A percentile compares a stretch with the other conserved stretches of the same genome.
These are phyloP conservation scores for Phaethornis superciliosus DNA, from an alignment of 2,113 vertebrate genomes.

Conservation along the genomic window DNA sequence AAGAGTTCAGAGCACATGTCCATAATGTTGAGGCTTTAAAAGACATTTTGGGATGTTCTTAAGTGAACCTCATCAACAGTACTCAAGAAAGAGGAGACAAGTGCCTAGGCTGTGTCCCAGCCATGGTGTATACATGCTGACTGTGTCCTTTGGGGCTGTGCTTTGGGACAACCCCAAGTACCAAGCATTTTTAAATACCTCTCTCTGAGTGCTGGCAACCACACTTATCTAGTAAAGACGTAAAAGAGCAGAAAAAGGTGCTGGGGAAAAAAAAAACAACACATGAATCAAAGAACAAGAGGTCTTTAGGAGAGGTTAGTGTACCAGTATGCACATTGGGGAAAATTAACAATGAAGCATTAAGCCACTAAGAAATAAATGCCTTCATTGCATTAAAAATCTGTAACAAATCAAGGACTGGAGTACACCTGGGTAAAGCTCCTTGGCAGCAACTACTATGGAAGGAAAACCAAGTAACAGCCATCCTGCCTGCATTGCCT, in stretches of 20 bases:
- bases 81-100: background rate
- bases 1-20: background rate
- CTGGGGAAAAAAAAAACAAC: background rate
- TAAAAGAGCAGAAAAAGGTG: background rate
- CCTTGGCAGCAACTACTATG: background rate
- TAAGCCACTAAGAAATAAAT: background rate
- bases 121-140: fast-evolving
- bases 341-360: background rate
- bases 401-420: background rate
- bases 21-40: background rate
- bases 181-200: background rate
- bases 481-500: background rate
- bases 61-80: background rate
- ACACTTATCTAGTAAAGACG: background rate
- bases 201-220: background rate
- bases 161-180: background rate
- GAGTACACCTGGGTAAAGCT: background rate
- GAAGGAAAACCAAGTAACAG: background rate
- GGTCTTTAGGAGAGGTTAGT: background rate
- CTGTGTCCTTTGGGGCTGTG: background rate
- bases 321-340: background rate
- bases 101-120: background rate
- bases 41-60: background rate
- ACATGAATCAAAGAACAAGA: background rate
- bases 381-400: background rate